Conservation (phyloP, 53 echinoderm and acorn worm genomes). For the Zoroaster sp. region DNA sequence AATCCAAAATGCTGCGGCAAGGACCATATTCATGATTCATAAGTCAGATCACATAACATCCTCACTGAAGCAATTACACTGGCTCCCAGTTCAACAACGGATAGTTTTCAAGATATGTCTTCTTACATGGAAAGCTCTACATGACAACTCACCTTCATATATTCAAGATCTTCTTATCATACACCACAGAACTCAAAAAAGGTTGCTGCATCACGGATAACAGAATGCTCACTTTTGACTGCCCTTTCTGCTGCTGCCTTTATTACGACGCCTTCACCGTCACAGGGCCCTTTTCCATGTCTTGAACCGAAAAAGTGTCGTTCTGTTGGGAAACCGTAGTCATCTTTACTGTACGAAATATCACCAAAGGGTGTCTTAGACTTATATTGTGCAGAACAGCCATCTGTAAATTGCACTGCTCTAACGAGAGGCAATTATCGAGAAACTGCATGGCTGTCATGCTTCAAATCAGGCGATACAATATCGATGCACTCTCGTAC, state of each 20-base stretch:
- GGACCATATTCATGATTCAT: too few species aligned
- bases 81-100: too few species aligned
- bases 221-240: background rate
- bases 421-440: too few species aligned
- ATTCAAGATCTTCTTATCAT: too few species aligned
- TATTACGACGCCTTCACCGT: slow-evolving; percentile 42
- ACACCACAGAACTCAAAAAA: slow-evolving; percentile 39
- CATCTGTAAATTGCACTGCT: slow-evolving; percentile 20
- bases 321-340: background rate
- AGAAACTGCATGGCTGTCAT: slow-evolving; percentile 13
- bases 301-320: slow-evolving; percentile 1
- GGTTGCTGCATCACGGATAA: slow-evolving; percentile 46
- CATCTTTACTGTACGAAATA: background rate
- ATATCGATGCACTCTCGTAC: slow-evolving; percentile 2
- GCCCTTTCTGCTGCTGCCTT: slow-evolving; percentile 29
- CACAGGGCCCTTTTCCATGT: slow-evolving; percentile 46
- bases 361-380: slow-evolving; percentile 17
- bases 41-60: too few species aligned
- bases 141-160: too few species aligned
- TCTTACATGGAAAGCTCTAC: too few species aligned
- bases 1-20: too few species aligned
- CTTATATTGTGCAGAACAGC: slow-evolving; percentile 3
- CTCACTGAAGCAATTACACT: too few species aligned
- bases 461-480: background rate
- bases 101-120: too few species aligned